phyloP scores from a whole-genome alignment of 2,888 invertebrate species.

The Orchestes rusci region DNA sequence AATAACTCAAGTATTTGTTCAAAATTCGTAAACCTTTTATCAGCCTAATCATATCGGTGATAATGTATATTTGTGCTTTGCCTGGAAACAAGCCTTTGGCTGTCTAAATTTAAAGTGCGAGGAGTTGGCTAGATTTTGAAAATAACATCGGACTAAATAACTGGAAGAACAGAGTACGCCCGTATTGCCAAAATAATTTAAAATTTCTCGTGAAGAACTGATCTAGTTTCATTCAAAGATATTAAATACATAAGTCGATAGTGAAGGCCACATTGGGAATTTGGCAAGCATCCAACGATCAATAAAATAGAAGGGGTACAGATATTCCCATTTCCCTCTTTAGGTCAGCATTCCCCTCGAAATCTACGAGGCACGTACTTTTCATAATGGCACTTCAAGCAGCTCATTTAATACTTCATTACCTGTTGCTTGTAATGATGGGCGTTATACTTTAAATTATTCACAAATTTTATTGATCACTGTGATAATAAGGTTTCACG shows the following conservation, averaged over 20 bases:
- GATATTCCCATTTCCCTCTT: too few species aligned
- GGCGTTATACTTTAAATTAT: too few species aligned
- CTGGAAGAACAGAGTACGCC: too few species aligned
- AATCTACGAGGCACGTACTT: too few species aligned
- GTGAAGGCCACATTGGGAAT: background rate
- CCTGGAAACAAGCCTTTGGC: slow-evolving; percentile 16
- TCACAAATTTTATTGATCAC: too few species aligned
- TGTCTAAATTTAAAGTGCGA: slow-evolving; percentile 17
- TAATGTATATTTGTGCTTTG: slow-evolving; percentile 11
- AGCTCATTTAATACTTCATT: too few species aligned
- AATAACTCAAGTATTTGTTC: too few species aligned
- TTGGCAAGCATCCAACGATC: slow-evolving; percentile 8
- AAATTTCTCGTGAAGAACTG: background rate
- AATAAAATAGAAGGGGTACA: slow-evolving; percentile 4
- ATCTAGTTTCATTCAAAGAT: background rate
- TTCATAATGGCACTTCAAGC: too few species aligned
- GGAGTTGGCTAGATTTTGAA: slow-evolving; percentile 20
- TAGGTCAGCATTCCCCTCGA: too few species aligned
- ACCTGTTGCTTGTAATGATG: too few species aligned
- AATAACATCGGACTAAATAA: slow-evolving; percentile 15
- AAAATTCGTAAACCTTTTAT: slow-evolving; percentile 5
- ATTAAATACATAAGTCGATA: background rate
- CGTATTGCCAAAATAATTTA: too few species aligned
- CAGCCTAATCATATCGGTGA: slow-evolving; percentile 11
- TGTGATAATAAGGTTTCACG: too few species aligned